Conservation (phyloP, 2,797 vertebrate species). For the Ciconia nigra region DNA sequence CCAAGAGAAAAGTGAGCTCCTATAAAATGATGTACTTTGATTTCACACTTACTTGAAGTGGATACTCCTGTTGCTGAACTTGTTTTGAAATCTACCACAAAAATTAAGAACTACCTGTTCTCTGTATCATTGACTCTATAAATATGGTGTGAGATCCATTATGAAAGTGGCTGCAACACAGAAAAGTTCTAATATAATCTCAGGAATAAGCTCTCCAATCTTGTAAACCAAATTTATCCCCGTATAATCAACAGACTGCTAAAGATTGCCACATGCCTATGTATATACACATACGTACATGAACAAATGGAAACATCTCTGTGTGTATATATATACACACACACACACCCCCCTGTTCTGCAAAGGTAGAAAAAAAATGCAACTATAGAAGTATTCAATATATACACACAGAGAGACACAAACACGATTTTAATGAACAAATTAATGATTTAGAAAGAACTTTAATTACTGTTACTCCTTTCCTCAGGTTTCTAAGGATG, state of each 20-base stretch:
- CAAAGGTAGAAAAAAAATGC: not conserved
- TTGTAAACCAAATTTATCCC: not conserved
- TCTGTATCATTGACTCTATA: not conserved
- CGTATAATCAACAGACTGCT: not conserved
- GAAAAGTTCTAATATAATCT: not conserved
- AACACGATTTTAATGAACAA: not conserved
- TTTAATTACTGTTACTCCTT: not conserved
- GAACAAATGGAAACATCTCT: not conserved
- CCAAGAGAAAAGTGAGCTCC: not conserved
- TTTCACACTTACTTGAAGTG: not conserved
- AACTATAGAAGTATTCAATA: not conserved
- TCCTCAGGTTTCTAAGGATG: not conserved
- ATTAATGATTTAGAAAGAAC: not conserved
- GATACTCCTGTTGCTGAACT: not conserved
- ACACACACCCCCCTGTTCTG: not conserved
- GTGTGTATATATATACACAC: not conserved
- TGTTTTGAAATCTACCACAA: not conserved
- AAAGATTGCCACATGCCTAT: not conserved
- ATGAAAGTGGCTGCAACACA: not conserved
- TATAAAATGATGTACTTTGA: not conserved
- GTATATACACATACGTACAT: accelerated
- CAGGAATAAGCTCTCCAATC: not conserved
- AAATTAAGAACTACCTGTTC: not conserved
- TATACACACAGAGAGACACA: not conserved
- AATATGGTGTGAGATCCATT: not conserved